Base-by-base conservation (phyloP, 2,113 vertebrate species). In the Pan troglodytes region DNA sequence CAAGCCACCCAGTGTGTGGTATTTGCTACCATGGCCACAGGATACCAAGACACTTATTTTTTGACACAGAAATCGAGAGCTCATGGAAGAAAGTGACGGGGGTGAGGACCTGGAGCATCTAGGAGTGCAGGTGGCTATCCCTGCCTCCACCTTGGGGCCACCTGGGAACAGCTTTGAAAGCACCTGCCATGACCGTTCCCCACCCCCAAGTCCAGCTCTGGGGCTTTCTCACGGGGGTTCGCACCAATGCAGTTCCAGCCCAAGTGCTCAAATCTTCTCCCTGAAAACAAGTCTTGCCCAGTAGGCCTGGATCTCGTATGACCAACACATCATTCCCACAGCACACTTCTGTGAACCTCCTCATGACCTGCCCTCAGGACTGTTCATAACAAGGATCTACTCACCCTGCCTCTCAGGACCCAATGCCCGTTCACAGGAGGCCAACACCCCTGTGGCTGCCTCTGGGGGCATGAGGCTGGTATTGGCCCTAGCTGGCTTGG, bases 381-480 rank as follows among this genome's bases (percentile, higher is more conserved):
- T 0, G 0, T 5, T 70, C 5, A 1, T 1, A 13, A 14, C 38
- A 38, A 27, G 4, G 0, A 10, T 0, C 30, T 9, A 0, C 18
- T 27, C 32, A 9, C 20, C 4, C 35, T 22, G 72, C 17, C 27
- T 40, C 2, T 7, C 22, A 7, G 2, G 72, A 22, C 43, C 23
- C 18, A 16, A 30, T 2, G 40, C 9, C 45, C 2, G 0, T 17
- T 45, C 27, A 35, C 1, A 7, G 48, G n/a, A 35, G 27, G 12
- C 8, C 20, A 10, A 1, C 0, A 5, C 9, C 23, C 2, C 9
- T 1, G 8, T 2, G 0, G 17, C 8, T 48, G 23, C 18, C n/a
- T 9, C 45, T 20, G 6, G 6, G 20, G 40, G 3, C 20, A 45
- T 0, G 0, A 25, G 32, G 2, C 1, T 32, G 13, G 11, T 14